phyloP scores from a whole-genome alignment of 2,797 vertebrate species.

The Halcyon chelicuti region DNA sequence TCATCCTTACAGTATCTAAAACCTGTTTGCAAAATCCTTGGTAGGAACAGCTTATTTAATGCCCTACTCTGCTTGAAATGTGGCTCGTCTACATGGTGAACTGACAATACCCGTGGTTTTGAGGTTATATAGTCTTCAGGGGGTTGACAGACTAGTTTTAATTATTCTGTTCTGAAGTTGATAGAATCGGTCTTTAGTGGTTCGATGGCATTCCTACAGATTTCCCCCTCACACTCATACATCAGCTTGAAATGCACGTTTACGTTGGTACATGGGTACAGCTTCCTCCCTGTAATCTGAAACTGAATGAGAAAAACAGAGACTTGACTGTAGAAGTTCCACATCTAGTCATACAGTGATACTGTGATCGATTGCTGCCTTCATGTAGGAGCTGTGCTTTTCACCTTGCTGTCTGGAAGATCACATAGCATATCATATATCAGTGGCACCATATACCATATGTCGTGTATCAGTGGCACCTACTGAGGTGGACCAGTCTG shows the following conservation, averaged over 20 bases:
- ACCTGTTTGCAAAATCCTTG: neutral
- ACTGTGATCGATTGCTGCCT: fast-evolving
- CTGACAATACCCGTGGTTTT: neutral
- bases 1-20: neutral
- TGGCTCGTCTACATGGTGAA: neutral
- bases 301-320: neutral
- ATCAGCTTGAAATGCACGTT: neutral
- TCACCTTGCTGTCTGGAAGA: neutral
- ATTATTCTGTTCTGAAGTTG: neutral
- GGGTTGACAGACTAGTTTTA: neutral
- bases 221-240: neutral
- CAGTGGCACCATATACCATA: too few species aligned
- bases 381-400: neutral
- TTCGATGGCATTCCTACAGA: neutral
- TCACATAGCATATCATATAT: neutral
- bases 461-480: neutral
- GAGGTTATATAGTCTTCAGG: neutral
- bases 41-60: neutral
- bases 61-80: neutral
- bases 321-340: neutral
- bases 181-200: neutral
- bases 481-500: neutral
- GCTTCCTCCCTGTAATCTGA: neutral
- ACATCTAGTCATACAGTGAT: fast-evolving
- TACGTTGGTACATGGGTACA: neutral